Evolutionary conservation across 2,113 vertebrate species (phyloP).

Genomic region (Menidia beryllina): DNA sequence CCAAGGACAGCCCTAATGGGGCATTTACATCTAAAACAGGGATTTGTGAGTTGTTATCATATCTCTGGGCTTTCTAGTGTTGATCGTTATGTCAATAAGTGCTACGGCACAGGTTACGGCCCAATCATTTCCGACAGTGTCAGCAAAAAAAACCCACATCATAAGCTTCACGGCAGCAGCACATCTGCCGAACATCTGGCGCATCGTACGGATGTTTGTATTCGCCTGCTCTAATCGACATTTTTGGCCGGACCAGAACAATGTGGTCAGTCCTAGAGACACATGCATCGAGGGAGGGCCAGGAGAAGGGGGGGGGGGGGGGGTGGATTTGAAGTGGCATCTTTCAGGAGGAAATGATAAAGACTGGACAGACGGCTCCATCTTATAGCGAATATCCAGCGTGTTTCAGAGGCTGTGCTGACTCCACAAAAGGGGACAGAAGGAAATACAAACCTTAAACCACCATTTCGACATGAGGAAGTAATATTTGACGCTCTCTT

Average conservation of each 20-base stretch:
- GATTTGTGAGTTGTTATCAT: too few species aligned
- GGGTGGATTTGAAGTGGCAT: too few species aligned
- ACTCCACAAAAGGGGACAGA: background rate
- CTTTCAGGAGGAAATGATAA: too few species aligned
- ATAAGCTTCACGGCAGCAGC: background rate
- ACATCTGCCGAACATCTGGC: conserved; percentile 2
- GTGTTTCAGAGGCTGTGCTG: too few species aligned
- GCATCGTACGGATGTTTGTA: background rate
- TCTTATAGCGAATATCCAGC: too few species aligned
- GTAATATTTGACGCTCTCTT: conserved; percentile 93
- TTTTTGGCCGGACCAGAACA: background rate
- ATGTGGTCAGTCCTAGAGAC: background rate
- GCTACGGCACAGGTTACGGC: background rate
- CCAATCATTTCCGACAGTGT: background rate
- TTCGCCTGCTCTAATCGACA: background rate
- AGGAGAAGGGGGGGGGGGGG: too few species aligned
- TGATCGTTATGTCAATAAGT: too few species aligned
- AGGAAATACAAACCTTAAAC: conserved; percentile 87
- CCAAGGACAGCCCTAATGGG: too few species aligned
- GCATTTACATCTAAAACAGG: too few species aligned
- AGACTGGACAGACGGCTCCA: too few species aligned
- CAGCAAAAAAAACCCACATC: background rate
- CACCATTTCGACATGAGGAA: conserved; percentile 94
- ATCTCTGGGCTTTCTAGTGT: too few species aligned
- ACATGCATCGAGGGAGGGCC: too few species aligned